Evolutionary conservation across 92 coral and sea anemone species (phyloP).

Genomic region (Plumapathes pennacea): DNA sequence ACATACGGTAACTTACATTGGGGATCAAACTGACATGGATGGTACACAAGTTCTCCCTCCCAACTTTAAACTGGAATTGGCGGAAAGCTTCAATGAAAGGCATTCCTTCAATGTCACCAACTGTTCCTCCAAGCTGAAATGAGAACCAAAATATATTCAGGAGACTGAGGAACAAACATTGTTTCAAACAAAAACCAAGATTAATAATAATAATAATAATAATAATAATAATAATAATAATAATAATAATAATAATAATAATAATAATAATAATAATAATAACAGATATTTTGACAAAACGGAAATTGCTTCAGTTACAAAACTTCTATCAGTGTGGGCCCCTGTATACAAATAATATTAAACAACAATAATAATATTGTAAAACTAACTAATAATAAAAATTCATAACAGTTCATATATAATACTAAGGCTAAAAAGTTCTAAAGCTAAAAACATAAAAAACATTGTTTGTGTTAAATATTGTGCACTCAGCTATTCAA

Average conservation of each 20-base stretch:
- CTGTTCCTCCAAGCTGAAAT: constrained; percentile 91
- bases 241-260: background rate
- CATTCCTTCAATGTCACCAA: constrained; percentile 99
- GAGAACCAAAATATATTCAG: background rate
- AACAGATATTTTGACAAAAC: background rate
- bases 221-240: background rate
- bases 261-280: background rate
- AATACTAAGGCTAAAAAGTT: too few species aligned
- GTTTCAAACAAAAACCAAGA: too few species aligned
- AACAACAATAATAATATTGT: too few species aligned
- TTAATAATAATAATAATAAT: background rate
- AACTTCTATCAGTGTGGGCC: too few species aligned
- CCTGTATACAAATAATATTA: too few species aligned
- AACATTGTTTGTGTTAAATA: too few species aligned
- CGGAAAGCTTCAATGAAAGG: constrained; percentile 99
- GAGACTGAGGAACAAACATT: too few species aligned
- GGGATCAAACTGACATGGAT: constrained; percentile 94
- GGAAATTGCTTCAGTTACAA: background rate
- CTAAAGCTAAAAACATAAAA: too few species aligned
- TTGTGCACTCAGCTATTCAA: background rate
- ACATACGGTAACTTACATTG: constrained; percentile 48
- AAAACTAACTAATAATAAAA: too few species aligned
- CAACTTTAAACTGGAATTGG: constrained; percentile 95
- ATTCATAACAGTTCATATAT: too few species aligned
- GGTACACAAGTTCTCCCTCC: constrained; percentile 87